Conservation (phyloP, 2,113 vertebrate species). For the Dipodomys spectabilis region DNA sequence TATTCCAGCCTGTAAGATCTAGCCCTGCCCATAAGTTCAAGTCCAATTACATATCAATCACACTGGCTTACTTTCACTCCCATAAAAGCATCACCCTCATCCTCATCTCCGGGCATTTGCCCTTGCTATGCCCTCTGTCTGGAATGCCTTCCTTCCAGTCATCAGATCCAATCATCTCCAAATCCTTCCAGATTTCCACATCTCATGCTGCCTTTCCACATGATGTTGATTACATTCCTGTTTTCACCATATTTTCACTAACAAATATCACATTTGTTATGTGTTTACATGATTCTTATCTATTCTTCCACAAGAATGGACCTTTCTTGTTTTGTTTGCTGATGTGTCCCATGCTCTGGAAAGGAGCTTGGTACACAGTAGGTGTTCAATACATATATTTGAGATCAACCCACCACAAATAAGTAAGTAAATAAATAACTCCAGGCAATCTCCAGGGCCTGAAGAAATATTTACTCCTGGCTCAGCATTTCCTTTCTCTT, state of each 20-base stretch:
- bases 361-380: not conserved
- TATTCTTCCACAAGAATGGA: not conserved
- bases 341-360: not conserved
- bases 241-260: not conserved
- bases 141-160: not conserved
- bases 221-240: not conserved
- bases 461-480: not conserved
- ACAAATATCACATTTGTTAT: not conserved
- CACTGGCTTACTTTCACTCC: not conserved
- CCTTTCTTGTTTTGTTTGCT: conserved; percentile 20
- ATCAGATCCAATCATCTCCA: not conserved
- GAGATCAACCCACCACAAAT: not conserved
- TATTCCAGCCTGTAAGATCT: not conserved
- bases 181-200: not conserved
- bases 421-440: not conserved
- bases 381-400: not conserved
- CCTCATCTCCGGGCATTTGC: not conserved
- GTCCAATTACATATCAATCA: not conserved
- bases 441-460: not conserved
- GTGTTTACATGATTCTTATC: not conserved
- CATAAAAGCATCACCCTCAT: not conserved
- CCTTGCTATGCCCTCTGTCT: not conserved
- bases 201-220: not conserved
- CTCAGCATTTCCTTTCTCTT: not conserved
- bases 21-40: not conserved